These are phyloP conservation scores for Peromyscus melanophrys DNA, from an alignment of 2,797 vertebrate species.

Conservation along the genomic window DNA sequence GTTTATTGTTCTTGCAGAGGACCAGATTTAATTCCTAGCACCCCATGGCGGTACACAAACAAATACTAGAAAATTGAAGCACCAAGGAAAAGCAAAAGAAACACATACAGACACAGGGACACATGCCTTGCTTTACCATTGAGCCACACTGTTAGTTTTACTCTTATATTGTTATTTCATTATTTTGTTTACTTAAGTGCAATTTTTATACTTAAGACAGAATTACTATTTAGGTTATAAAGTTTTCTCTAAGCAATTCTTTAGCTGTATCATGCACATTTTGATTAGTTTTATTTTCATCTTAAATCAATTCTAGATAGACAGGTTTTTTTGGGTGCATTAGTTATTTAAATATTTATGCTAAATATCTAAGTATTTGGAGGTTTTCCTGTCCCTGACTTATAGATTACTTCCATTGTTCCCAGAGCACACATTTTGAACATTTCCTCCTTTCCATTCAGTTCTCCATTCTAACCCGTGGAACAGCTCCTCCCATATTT, in stretches of 20 bases:
- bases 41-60: no score
- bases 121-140: neutral
- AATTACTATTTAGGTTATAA: neutral
- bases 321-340: neutral
- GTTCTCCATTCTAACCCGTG: neutral
- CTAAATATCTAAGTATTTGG: conserved; percentile 16
- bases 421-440: neutral
- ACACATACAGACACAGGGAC: neutral
- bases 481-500: neutral
- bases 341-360: neutral
- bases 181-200: neutral
- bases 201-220: neutral
- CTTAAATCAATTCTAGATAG: neutral
- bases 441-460: neutral
- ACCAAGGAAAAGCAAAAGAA: neutral
- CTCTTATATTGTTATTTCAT: neutral
- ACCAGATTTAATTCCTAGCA: no score
- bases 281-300: neutral
- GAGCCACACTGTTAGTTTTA: neutral
- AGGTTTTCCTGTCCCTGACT: neutral
- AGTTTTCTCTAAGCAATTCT: neutral
- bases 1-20: no score
- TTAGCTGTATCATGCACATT: neutral
- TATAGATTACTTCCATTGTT: neutral
- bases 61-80: neutral